Evolutionary conservation across 2,797 vertebrate species (phyloP).

Genomic region (Catharus ustulatus): DNA sequence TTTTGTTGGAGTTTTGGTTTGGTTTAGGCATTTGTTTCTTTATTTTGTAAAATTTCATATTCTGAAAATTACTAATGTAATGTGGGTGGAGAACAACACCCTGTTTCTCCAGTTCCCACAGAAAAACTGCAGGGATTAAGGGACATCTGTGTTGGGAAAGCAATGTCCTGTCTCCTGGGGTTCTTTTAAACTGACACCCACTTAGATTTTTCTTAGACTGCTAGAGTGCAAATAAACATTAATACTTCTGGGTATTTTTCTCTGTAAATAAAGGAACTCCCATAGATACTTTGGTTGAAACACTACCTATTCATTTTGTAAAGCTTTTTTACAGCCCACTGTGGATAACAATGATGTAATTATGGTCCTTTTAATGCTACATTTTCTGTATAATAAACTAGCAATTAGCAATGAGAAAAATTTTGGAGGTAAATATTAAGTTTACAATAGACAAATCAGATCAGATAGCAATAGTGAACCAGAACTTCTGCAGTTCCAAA

Average conservation of each 20-base stretch:
- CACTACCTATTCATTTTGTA: constrained; percentile 46
- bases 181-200: constrained; percentile 7
- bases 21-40: background rate
- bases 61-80: background rate
- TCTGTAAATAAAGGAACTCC: background rate
- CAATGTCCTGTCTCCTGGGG: background rate
- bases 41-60: background rate
- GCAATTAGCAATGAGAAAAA: constrained; percentile 72
- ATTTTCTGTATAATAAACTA: constrained; percentile 68
- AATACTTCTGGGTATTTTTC: background rate
- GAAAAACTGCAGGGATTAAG: background rate
- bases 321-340: constrained; percentile 55
- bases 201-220: background rate
- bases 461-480: constrained; percentile 52
- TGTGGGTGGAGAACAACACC: background rate
- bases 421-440: constrained; percentile 55
- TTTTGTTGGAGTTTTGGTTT: background rate
- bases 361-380: constrained; percentile 60
- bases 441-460: constrained; percentile 56
- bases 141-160: background rate
- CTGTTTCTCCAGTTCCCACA: background rate
- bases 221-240: background rate
- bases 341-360: constrained; percentile 64
- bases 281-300: background rate
- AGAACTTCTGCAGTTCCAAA: constrained; percentile 53